phyloP scores from a whole-genome alignment of 2,113 vertebrate genomes.

The Planiliza haematocheilus region DNA sequence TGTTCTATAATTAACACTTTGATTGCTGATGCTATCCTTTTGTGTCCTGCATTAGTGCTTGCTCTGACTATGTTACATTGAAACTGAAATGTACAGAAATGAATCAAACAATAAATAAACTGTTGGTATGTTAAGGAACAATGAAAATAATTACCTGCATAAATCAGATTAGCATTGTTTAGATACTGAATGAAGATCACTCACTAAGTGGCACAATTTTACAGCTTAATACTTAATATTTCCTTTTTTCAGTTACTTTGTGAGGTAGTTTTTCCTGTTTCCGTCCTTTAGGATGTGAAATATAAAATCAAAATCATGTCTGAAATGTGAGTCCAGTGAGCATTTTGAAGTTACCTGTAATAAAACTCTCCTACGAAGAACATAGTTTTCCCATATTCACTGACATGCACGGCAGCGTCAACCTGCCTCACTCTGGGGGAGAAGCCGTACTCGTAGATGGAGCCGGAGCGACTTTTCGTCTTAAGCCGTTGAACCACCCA shows the following conservation, averaged over 20 bases:
- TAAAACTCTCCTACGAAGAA: slow-evolving; percentile 77
- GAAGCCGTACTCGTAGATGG: slow-evolving; percentile 77
- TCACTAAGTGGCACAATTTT: neutral
- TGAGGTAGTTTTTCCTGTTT: neutral
- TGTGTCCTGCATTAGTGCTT: too few relatives aligned
- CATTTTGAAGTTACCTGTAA: slow-evolving; percentile 72
- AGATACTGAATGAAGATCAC: too few relatives aligned
- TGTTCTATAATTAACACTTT: too few relatives aligned
- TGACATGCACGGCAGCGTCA: slow-evolving; percentile 74
- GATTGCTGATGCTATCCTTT: too few relatives aligned
- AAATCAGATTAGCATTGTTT: too few relatives aligned
- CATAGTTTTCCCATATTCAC: slow-evolving; percentile 69
- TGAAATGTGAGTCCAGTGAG: neutral
- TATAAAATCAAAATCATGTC: neutral
- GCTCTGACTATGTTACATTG: too few relatives aligned
- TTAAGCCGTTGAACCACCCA: slow-evolving; percentile 76
- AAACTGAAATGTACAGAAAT: too few relatives aligned
- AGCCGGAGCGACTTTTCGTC: slow-evolving; percentile 62
- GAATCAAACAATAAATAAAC: too few relatives aligned
- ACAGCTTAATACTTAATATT: neutral
- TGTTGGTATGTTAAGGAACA: too few relatives aligned
- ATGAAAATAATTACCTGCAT: too few relatives aligned
- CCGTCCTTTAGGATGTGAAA: neutral
- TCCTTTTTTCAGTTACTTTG: neutral
- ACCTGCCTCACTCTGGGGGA: slow-evolving; percentile 66